Base-by-base conservation (phyloP, 2,797 vertebrate genomes). In the Xiphophorus birchmanni region DNA sequence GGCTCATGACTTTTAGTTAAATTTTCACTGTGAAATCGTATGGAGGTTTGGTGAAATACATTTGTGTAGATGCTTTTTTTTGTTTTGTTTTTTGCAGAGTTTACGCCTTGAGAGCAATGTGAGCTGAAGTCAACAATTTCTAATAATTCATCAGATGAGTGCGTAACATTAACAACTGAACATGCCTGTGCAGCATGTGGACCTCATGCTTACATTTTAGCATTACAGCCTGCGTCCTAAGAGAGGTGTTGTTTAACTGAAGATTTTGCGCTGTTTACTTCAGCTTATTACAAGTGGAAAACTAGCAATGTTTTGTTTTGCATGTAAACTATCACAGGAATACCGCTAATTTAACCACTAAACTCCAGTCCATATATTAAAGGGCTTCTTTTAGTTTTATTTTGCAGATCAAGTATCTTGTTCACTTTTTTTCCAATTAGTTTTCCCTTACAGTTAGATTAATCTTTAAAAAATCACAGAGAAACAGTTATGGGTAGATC, bases 111-210 rank as follows among this genome's bases (percentile, higher is more conserved):
- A 52, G 21, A 37, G 75, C 40, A 63, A 80, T 74, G 60, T 65
- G 75, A 92, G 90, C 89, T 84, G 74, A 69, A 79, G 69, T 77
- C 83, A 76, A 76, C 72, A 35, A 77, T 88, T 81, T 73, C 45
- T 52, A 72, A 80, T 90, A 88, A 91, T 83, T 92, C 87, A 91
- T 84, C 78, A n/a, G 69, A 84, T 73, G 75, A 83, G 84, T 79
- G 77, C 71, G 37, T 54, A 82, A 85, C 52, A 81, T 86, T 81
- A 88, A 86, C 85, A 84, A 79, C 63, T 60, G 56, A 17, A 58
- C 11, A 37, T 75, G 88, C 82, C 81, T 80, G 81, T 82, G 29
- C 89, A 91, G 71, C 88, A 82, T 86, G 82, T 86, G 80, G 74
- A 79, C 54, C 77, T 48, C 76, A 44, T 77, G 81, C 84, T 85